Percentiles rank a stretch among this genome's conserved stretches.
phyloP scores from a whole-genome alignment of 2,888 invertebrate species.

The Stenichneumon culpator region DNA sequence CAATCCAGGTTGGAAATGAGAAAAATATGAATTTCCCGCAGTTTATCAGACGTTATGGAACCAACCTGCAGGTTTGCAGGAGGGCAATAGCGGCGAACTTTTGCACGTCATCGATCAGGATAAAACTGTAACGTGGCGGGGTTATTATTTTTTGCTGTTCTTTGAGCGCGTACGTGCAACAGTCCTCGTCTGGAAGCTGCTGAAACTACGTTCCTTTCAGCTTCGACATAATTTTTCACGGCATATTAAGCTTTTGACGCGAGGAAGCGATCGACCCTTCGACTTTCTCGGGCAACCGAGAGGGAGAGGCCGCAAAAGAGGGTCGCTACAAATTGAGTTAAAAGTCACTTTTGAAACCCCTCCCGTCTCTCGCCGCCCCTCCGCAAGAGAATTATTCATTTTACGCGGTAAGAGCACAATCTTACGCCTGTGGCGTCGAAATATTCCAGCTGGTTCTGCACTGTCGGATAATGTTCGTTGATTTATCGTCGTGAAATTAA shows the following conservation, averaged over 20 bases:
- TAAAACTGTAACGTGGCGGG: conserved; percentile 14
- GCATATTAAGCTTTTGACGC: conserved; percentile 48
- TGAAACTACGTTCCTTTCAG: not conserved
- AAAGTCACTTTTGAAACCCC: conserved; percentile 30
- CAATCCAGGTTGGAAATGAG: conserved; percentile 27
- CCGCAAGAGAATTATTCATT: conserved; percentile 16
- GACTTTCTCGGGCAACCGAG: conserved; percentile 33
- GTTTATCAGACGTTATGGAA: not conserved
- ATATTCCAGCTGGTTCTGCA: no score
- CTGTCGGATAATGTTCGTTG: not conserved
- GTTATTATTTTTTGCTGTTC: not conserved
- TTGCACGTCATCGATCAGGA: conserved; percentile 39
- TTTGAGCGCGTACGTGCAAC: conserved; percentile 4
- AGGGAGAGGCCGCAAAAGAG: conserved; percentile 12
- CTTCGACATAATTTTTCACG: conserved; percentile 49
- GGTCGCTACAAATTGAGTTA: conserved; percentile 52
- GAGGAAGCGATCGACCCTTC: conserved; percentile 39
- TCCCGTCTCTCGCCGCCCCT: conserved; percentile 16
- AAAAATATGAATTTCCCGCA: conserved; percentile 16
- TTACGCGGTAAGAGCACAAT: not conserved
- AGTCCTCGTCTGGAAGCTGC: conserved; percentile 5
- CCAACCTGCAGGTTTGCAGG: not conserved
- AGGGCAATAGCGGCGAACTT: not conserved
- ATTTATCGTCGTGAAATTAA: not conserved
- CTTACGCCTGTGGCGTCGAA: not conserved